These are phyloP conservation scores for Brachypodius melanocephalos DNA, from an alignment of 2,113 vertebrate genomes.

Conservation along the genomic window DNA sequence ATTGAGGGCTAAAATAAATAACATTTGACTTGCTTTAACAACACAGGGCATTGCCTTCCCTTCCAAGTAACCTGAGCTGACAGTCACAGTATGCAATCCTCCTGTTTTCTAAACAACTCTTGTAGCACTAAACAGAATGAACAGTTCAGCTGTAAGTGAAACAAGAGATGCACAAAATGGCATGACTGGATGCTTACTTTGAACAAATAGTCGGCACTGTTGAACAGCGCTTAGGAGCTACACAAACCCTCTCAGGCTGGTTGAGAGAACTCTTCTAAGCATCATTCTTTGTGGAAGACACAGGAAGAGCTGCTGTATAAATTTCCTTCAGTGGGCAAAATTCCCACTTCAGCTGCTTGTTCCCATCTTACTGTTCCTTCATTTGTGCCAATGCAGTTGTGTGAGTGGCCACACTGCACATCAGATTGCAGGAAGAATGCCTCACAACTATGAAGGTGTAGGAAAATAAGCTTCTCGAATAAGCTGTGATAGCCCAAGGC, in stretches of 20 bases:
- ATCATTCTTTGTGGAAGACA: background rate
- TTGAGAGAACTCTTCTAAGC: background rate
- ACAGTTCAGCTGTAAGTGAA: background rate
- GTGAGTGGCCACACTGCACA: background rate
- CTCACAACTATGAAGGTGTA: background rate
- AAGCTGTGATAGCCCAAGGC: background rate
- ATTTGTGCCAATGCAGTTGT: background rate
- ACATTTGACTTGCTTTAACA: background rate
- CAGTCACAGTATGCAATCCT: background rate
- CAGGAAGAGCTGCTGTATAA: background rate
- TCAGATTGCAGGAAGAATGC: background rate
- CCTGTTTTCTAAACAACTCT: background rate
- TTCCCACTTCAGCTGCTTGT: background rate
- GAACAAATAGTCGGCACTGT: background rate
- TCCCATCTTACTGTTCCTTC: background rate
- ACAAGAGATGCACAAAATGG: rapidly evolving
- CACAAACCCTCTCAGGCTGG: background rate
- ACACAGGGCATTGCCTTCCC: background rate
- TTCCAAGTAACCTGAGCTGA: background rate
- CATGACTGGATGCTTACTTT: background rate
- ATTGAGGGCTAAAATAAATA: background rate
- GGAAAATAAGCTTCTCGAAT: background rate
- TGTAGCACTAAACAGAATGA: background rate
- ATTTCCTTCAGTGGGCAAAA: background rate
- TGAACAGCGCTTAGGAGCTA: background rate